Base-by-base conservation (phyloP, 2,113 vertebrate genomes). In the Phrynosoma platyrhinos region DNA sequence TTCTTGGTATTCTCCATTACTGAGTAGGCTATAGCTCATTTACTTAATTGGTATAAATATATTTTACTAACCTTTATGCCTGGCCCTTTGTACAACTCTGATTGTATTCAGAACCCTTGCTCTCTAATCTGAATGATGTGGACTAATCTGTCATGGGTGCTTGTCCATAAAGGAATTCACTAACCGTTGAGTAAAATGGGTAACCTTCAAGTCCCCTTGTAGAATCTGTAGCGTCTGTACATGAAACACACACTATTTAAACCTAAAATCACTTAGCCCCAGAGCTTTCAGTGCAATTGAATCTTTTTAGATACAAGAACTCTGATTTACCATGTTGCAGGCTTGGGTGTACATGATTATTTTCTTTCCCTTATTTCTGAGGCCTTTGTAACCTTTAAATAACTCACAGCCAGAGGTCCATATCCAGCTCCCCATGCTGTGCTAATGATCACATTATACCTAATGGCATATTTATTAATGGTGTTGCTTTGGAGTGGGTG, bases 351-450 rank as follows among this genome's bases (percentile, higher is more conserved):
- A 21, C 36, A n/a, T 72, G 68, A 72, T 77, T 77, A 52, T 68
- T 68, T 53, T 71, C n/a, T 30, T 27, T 16, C 58, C 79, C 30
- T 72, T 13, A 4, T 86, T 74, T 32, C 21, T 68, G 27, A n/a
- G 25, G 84, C 84, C 71, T 82, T 86, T 90, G 79, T 82, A 90
- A 82, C 79, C 84, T 86, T 89, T 86, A 89, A 86, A 86, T 82
- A 86, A 89, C 79, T 86, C 79, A 86, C 88, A 81, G 88, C 83
- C 42, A 86, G 72, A 86, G 71, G 62, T 53, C 72, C 32, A 30
- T 82, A 76, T 82, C 71, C 64, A 86, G 81, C 83, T 86, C 88
- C 55, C 78, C 83, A 81, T 74, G 88, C 88, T 89, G 83, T 68
- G 84, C 72, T 86, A 86, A 82, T 82, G 88, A 84, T 88, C 77